These are phyloP conservation scores for Phymanthus crucifer DNA, from an alignment of 92 coral and sea anemone species.

Conservation along the genomic window DNA sequence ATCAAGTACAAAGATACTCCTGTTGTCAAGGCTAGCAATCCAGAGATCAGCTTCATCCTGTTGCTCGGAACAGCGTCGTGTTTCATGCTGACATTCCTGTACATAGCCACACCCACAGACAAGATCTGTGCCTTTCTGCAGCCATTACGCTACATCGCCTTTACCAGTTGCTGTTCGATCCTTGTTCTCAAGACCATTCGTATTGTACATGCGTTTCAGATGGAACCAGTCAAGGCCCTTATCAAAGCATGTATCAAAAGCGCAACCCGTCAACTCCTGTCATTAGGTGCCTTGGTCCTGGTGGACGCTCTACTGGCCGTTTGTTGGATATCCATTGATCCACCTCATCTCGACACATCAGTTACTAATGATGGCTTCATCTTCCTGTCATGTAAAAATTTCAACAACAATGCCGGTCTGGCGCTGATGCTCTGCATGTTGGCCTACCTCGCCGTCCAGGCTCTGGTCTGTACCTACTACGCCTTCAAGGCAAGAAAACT, in stretches of 20 bases:
- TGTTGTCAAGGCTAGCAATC: slow-evolving; percentile 69
- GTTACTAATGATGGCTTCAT: slow-evolving; percentile 38
- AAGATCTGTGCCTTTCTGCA: slow-evolving; percentile 46
- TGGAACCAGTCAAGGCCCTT: neutral
- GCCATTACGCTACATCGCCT: slow-evolving; percentile 53
- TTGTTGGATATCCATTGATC: slow-evolving; percentile 54
- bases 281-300: slow-evolving; percentile 32
- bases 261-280: slow-evolving; percentile 54
- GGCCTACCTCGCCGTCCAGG: slow-evolving; percentile 46
- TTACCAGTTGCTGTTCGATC: slow-evolving; percentile 45
- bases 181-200: slow-evolving; percentile 72
- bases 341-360: slow-evolving; percentile 38
- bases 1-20: slow-evolving; percentile 55
- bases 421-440: slow-evolving; percentile 43
- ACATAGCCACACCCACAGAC: slow-evolving; percentile 52
- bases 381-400: slow-evolving; percentile 44
- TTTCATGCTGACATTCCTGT: slow-evolving; percentile 53
- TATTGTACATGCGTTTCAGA: slow-evolving; percentile 68
- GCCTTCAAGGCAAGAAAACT: slow-evolving; percentile 71
- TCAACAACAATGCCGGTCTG: slow-evolving; percentile 31
- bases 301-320: slow-evolving; percentile 41
- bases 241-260: slow-evolving; percentile 49
- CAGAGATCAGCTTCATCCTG: slow-evolving; percentile 62
- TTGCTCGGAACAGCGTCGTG: slow-evolving; percentile 40
- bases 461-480: slow-evolving; percentile 59